Evolutionary conservation across 2,797 vertebrate genomes (phyloP).

Genomic region (Coregonus ussuriensis): DNA sequence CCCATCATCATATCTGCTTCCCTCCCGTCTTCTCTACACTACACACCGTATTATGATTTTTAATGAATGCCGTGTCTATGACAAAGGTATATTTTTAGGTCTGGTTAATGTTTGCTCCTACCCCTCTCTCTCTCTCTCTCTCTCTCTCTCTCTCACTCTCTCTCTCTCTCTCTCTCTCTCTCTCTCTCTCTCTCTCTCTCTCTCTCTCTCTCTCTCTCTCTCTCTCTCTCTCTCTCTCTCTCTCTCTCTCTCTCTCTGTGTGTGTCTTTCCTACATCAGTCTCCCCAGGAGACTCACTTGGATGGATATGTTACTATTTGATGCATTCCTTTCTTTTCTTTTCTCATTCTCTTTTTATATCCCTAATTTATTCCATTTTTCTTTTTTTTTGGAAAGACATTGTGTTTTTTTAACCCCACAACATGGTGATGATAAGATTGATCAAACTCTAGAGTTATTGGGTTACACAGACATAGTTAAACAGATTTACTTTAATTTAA

Average conservation of each 20-base stretch:
- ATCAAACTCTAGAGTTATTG: neutral
- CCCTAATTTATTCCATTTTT: neutral
- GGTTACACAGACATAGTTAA: neutral
- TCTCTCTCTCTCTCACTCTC: conserved; percentile 24
- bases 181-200: conserved; percentile 28
- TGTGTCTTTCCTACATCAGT: too few species aligned
- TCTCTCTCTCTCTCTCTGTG: too few species aligned
- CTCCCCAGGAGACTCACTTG: conserved; percentile 44
- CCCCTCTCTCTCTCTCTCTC: conserved; percentile 17
- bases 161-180: conserved; percentile 22
- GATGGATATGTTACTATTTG: conserved; percentile 5
- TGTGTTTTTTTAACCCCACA: neutral
- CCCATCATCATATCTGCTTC: neutral
- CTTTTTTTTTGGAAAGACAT: neutral
- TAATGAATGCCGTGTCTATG: conserved; percentile 23
- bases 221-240: neutral
- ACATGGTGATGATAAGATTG: neutral
- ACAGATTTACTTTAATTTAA: neutral
- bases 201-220: conserved; percentile 28
- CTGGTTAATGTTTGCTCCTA: conserved; percentile 8
- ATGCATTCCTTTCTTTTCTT: conserved; percentile 12
- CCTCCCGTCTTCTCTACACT: conserved; percentile 13
- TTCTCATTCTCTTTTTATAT: neutral
- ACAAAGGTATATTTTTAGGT: conserved; percentile 27
- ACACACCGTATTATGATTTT: conserved; percentile 8